These are phyloP conservation scores for Cynopterus sphinx DNA, from an alignment of 2,797 vertebrate species.

Conservation along the genomic window DNA sequence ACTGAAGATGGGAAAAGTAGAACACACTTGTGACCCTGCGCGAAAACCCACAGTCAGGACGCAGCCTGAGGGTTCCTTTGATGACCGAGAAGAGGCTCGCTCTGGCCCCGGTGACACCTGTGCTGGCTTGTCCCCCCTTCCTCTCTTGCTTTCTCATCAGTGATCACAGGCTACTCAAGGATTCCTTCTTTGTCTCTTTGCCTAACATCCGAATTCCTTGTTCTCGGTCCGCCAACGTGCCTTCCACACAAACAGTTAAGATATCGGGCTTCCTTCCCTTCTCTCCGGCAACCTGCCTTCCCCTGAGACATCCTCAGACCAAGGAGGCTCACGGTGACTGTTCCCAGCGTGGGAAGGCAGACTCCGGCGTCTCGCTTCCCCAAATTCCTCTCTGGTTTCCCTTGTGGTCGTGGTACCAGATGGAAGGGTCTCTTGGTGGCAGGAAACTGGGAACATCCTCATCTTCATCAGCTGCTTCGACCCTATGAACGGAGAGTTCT, in stretches of 20 bases:
- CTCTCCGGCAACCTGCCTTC: not conserved
- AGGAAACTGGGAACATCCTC: not conserved
- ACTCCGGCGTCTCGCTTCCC: not conserved
- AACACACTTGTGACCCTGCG: not conserved
- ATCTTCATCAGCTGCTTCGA: not conserved
- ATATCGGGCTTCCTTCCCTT: not conserved
- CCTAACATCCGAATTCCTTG: not conserved
- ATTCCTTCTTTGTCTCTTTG: not conserved
- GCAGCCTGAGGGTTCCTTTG: not conserved
- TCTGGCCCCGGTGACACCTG: not conserved
- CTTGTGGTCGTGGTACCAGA: not conserved
- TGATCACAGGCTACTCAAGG: not conserved
- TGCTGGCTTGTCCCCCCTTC: fast-evolving
- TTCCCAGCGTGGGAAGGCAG: not conserved
- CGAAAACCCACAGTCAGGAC: not conserved
- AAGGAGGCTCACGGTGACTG: not conserved
- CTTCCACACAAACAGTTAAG: not conserved
- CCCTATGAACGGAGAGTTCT: not conserved
- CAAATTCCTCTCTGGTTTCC: not conserved
- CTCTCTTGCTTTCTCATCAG: not conserved
- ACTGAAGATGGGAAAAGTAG: not conserved
- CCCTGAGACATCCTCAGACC: not conserved
- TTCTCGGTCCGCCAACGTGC: not conserved
- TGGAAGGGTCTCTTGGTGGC: not conserved
- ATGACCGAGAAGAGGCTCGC: not conserved